Evolutionary conservation across 2,113 vertebrate genomes (phyloP), one percentile per base, ranked within the genome.

Genomic region (Azemiops feae): DNA sequence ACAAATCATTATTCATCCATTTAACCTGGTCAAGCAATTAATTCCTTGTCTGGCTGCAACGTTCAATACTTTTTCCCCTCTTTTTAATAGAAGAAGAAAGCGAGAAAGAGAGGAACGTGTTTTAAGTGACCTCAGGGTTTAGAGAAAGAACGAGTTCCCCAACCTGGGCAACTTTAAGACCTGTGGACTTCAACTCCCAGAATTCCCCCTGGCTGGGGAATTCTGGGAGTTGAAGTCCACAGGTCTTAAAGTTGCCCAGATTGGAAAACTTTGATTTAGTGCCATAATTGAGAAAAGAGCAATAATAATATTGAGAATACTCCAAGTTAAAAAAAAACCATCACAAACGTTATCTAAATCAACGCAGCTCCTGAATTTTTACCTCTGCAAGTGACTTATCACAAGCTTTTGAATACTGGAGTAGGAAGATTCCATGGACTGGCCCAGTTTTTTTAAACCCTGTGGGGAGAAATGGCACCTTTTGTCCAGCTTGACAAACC

Each of bases 341-440:
- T 89, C 34, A 39, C 7, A 16, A 39, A 55, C 0, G 2, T 23
- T 50, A 39, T 22, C 22, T 27, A 60, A 60, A 4, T 53, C 3
- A 55, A 60, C 3, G 22, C 3, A 58, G 1, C 20, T 52, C 91
- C 52, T 30, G 20, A 30, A 54, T 95, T 96, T 50, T 55, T 97
- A 99, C 99, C 99, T 99, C 97, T 99, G 99, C 92, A 99, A 97
- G 95, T 99, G 99, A 97, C 99, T 99, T 96, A 99, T 99, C 57
- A 99, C 99, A 89, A 99, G 96, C 89, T 99, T 99, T 58, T 99
- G 99, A 97, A 99, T 99, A 95, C 98, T 99, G 93, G 99, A 99
- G 95, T 99, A 99, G 0, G 99, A 99, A 0, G 99, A 99, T 92
- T 99, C 99, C 92, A 99, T 99, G 74, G 99, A 99, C 89, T 99